Conservation (phyloP, 2,113 vertebrate genomes). For the Amia ocellicauda region DNA sequence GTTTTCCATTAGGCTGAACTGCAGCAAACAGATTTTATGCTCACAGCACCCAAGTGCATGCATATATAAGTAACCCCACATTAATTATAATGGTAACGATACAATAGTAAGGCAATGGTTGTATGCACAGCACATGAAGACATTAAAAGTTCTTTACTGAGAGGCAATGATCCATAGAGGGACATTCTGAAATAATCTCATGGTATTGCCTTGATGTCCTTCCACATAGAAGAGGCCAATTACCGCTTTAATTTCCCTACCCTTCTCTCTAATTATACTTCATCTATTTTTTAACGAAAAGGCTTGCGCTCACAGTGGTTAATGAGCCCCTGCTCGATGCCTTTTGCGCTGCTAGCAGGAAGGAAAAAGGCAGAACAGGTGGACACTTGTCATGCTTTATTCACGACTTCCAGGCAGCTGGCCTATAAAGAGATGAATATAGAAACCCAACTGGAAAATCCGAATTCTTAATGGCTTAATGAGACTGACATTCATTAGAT, state of each 20-base stretch:
- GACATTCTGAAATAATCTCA: not conserved
- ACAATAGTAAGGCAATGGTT: not conserved
- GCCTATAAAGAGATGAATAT: too few species aligned
- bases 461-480: not conserved
- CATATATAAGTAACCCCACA: too few species aligned
- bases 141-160: not conserved
- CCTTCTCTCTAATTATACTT: not conserved
- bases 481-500: too few species aligned
- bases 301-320: not conserved
- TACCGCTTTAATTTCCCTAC: constrained; percentile 2
- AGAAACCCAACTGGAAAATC: not conserved
- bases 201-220: not conserved
- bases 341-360: not conserved
- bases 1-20: too few species aligned
- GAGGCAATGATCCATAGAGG: not conserved
- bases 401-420: not conserved
- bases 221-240: not conserved
- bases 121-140: not conserved
- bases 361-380: not conserved
- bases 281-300: not conserved
- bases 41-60: too few species aligned
- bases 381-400: not conserved
- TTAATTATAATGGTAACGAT: too few species aligned
- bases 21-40: too few species aligned
- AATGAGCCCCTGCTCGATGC: not conserved